phyloP scores from a whole-genome alignment of 2,113 vertebrate genomes.

The Calypte anna region DNA sequence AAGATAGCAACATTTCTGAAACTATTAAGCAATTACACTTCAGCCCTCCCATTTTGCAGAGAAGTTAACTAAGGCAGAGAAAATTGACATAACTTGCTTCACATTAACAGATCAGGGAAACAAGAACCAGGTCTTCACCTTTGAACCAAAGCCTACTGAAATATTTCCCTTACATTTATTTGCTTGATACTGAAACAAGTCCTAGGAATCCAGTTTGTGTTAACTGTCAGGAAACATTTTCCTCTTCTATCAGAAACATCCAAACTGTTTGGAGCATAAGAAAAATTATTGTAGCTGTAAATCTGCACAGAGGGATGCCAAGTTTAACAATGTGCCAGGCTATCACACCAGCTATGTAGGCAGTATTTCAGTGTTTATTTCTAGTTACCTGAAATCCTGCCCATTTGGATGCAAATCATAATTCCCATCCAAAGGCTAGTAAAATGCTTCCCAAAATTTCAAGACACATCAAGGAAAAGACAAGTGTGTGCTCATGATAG shows the following conservation, averaged over 20 bases:
- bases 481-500: not conserved
- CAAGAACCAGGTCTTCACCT: not conserved
- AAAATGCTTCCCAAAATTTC: not conserved
- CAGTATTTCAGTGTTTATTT: not conserved
- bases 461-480: not conserved
- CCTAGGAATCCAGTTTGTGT: not conserved
- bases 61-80: not conserved
- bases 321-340: not conserved
- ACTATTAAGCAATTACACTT: not conserved
- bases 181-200: not conserved
- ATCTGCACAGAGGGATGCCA: not conserved
- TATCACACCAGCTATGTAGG: not conserved
- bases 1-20: not conserved
- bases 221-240: not conserved
- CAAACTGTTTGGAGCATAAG: not conserved
- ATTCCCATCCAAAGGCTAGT: not conserved
- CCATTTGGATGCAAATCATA: slow-evolving; percentile 16
- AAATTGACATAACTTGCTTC: not conserved
- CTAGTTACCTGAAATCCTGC: not conserved
- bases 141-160: not conserved
- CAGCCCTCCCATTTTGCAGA: not conserved
- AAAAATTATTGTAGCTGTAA: not conserved
- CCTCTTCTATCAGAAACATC: not conserved
- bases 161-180: not conserved
- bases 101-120: not conserved